phyloP scores from a whole-genome alignment of 2,888 invertebrate species.

The Dicranocentrus wangi region DNA sequence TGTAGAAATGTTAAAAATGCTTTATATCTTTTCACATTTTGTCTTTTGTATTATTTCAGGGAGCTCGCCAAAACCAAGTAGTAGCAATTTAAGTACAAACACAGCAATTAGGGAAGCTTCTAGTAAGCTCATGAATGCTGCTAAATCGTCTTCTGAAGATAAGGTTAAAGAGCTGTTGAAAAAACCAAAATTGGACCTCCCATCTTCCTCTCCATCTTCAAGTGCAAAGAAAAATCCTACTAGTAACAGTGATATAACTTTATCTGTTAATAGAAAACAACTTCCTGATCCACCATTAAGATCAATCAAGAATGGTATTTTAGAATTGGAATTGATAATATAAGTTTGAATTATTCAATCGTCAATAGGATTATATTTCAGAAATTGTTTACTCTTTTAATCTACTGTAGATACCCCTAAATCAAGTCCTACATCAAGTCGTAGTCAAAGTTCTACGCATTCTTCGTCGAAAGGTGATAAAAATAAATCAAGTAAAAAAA shows the following conservation, averaged over 20 bases:
- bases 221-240: neutral
- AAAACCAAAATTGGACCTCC: constrained; percentile 70
- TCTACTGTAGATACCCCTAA: too few relatives aligned
- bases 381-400: too few relatives aligned
- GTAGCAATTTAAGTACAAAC: constrained; percentile 29
- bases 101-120: constrained; percentile 74
- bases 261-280: constrained; percentile 39
- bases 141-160: constrained; percentile 65
- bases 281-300: constrained; percentile 26
- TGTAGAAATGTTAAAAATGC: too few relatives aligned
- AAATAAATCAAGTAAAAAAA: constrained; percentile 25
- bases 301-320: constrained; percentile 2
- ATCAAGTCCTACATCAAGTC: too few relatives aligned
- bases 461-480: neutral
- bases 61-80: neutral
- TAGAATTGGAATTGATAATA: neutral
- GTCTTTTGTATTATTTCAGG: neutral
- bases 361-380: too few relatives aligned
- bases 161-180: constrained; percentile 59
- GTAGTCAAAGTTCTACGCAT: too few relatives aligned
- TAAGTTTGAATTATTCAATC: constrained; percentile 4
- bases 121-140: constrained; percentile 63
- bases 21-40: neutral
- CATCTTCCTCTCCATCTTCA: constrained; percentile 43
- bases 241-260: constrained; percentile 1